Percentiles rank a stretch among this genome's conserved stretches.
phyloP scores from a whole-genome alignment of 2,888 invertebrate species.

The Drosophila anomalipes region DNA sequence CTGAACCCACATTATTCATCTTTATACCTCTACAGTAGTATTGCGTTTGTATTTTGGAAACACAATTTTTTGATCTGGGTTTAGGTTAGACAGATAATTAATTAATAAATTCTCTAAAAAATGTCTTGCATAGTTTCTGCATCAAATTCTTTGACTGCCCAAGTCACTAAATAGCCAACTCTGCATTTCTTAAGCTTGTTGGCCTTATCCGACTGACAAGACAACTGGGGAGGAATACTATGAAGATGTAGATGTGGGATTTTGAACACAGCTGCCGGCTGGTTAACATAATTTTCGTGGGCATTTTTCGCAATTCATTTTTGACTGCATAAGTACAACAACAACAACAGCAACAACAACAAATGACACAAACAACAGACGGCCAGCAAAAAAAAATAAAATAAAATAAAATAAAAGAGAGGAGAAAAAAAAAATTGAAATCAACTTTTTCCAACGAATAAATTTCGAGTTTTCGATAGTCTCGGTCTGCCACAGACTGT shows the following conservation, averaged over 20 bases:
- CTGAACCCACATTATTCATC: background rate
- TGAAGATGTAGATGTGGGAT: slow-evolving; percentile 43
- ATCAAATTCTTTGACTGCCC: background rate
- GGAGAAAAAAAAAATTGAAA: slow-evolving; percentile 52
- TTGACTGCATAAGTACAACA: slow-evolving; percentile 60
- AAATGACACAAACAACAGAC: slow-evolving; percentile 19
- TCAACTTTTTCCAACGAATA: slow-evolving; percentile 81
- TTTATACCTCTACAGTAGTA: background rate
- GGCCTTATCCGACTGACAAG: background rate
- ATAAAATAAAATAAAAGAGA: slow-evolving; percentile 32
- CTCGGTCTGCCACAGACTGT: slow-evolving; percentile 81
- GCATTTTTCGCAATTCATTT: slow-evolving; percentile 71
- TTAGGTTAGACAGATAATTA: background rate
- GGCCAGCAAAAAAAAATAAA: slow-evolving; percentile 29
- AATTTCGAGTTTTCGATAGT: slow-evolving; percentile 82
- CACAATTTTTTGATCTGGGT: background rate
- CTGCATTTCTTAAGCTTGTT: slow-evolving; percentile 1
- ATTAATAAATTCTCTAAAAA: background rate
- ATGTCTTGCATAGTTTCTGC: background rate
- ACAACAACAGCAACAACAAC: slow-evolving; percentile 27
- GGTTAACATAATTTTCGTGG: slow-evolving; percentile 81
- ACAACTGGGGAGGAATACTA: slow-evolving; percentile 5
- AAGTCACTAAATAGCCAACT: background rate
- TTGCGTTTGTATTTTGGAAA: background rate
- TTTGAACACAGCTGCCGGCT: slow-evolving; percentile 72